Conservation (phyloP, 2,797 vertebrate genomes). For the Ibycter americanus region DNA sequence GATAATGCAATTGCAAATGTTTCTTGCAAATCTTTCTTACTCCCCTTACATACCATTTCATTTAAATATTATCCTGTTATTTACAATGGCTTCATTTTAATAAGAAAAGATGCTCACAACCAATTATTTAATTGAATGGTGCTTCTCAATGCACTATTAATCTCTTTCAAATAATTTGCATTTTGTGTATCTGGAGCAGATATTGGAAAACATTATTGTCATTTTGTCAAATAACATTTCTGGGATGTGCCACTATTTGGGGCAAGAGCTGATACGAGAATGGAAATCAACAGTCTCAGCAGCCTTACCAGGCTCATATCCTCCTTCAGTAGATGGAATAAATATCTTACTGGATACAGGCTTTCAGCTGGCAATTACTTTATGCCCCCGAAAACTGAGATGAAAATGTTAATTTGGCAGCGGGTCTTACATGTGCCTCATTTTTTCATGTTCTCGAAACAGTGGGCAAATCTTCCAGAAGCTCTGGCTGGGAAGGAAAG, state of each 20-base stretch:
- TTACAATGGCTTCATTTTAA: constrained; percentile 49
- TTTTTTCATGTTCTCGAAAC: not conserved
- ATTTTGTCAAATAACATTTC: constrained; percentile 18
- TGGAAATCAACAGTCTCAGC: not conserved
- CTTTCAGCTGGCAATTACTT: not conserved
- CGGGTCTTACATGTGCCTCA: not conserved
- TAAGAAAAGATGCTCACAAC: constrained; percentile 30
- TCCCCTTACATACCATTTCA: constrained; percentile 20
- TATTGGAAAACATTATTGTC: not conserved
- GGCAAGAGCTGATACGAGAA: not conserved
- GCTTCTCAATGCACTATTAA: constrained; percentile 8
- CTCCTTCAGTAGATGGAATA: not conserved
- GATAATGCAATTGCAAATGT: constrained; percentile 43
- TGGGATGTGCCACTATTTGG: not conserved
- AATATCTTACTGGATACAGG: not conserved
- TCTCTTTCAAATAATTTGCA: constrained; percentile 39
- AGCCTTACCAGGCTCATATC: not conserved
- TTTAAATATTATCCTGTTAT: constrained; percentile 50
- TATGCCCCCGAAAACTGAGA: not conserved
- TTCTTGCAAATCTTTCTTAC: constrained; percentile 30
- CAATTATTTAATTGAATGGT: constrained; percentile 51
- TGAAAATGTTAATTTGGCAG: not conserved
- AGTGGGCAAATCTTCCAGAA: not conserved
- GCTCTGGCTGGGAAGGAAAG: not conserved
- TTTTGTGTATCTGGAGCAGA: constrained; percentile 33